Base-by-base conservation (phyloP, 2,888 invertebrate species). In the Steinernema carpocapsae region DNA sequence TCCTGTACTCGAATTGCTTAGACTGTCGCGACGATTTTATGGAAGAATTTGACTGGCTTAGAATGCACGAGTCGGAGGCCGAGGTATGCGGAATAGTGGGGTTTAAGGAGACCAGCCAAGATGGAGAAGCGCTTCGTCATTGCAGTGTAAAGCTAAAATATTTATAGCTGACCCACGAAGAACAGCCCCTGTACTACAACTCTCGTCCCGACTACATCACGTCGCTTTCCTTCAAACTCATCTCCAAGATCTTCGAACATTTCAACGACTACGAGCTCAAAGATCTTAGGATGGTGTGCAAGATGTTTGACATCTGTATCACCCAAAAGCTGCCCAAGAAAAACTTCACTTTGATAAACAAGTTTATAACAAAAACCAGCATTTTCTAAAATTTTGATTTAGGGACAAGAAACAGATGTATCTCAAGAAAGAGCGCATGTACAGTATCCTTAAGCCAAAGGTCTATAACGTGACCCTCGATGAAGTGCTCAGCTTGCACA, bases 401-500 rank as follows among this genome's bases (percentile, higher is more conserved):
- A 64, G 64, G 12, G 64, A 64, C 29, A 64, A 64, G 64, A 26
- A 64, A 14, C 64, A 26, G 14, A 64, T 64, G 64, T 64, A n/a
- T 37, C 64, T 64, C 17, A 26, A 32, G 17, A 64, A 64, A 26
- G 64, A 64, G 32, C 64, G 64, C 17, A 22, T 26, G 29, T 64
- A 64, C 64, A 29, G 64, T 32, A 37, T 64, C 32, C 32, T 64
- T 1, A 64, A 26, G 32, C 64, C 64, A 19, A 64, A 64, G 14
- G 7, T 10, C 12, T 64, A 37, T 64, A 17, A 29, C 6, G 37
- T 64, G 14, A 12, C 17, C 2, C 32, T 64, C 29, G 64, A 64
- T 4, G 64, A 64, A 37, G 32, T 64, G 17, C 32, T 64, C 26
- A 64, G 29, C 64, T 32, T 64, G 17, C 64, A 64, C n/a, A 4